Base-by-base conservation (phyloP, 1,140 invertebrate genomes). In the Drosophila burlai region DNA sequence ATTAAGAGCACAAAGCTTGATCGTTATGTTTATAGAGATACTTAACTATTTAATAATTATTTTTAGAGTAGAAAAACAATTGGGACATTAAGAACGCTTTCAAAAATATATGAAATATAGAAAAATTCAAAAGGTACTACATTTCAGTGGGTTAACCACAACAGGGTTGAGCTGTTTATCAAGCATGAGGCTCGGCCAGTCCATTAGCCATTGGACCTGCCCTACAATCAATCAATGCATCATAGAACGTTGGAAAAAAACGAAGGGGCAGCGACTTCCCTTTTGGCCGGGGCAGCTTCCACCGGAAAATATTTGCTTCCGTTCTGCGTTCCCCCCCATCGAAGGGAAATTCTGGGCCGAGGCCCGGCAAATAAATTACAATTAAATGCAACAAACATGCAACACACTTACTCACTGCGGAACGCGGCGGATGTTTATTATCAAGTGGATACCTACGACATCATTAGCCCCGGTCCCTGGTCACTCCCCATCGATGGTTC, bases 261-360 rank as follows among this genome's bases (percentile, higher is more conserved):
- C 31, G 10, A 29, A 16, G 15, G 42, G 52, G 52, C 34, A 75
- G 52, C 34, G 38, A 77, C 69, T 67, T 66, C 67, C 73, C 73
- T 59, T 63, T 77, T 58, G 26, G 46, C 4, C 57, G 52, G 38
- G 38, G 55, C 64, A 59, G 81, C 79, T 83, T 86, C 83, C 84
- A 86, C 83, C 83, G 84, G 83, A 86, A 86, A 86, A 86, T 86
- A 80, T 89, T 83, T 77, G 83, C 72, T 86, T 86, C 83, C 83
- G 83, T 89, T 86, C 83, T 87, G 36, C 50, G 16, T 63, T 71
- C 67, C 47, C 16, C 49, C 49, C 5, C n/a, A 36, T 34, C n/a
- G 50, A 13, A 34, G 21, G 26, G 26, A 45, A 67, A 64, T 83
- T 76, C 80, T 66, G 36, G 36, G 52, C 15, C 15, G 5, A 65